phyloP scores from a whole-genome alignment of 2,113 vertebrate genomes.

The Felis chaus region DNA sequence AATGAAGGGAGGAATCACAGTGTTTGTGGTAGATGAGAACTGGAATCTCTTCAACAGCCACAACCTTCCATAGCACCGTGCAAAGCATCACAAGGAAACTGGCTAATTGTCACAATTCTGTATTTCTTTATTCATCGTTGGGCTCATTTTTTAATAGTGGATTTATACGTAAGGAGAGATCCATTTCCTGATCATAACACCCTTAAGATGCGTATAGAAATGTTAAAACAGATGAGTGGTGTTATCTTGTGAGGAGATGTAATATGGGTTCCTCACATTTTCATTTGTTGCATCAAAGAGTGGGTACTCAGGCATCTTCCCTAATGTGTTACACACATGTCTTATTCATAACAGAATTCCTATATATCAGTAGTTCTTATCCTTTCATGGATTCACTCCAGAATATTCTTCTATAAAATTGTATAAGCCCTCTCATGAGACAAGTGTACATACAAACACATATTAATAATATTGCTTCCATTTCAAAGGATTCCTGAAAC shows the following conservation, averaged over 20 bases:
- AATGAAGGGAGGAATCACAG: not conserved
- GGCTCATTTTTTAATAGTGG: not conserved
- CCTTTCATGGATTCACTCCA: not conserved
- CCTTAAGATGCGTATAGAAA: not conserved
- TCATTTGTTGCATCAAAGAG: not conserved
- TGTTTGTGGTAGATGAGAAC: not conserved
- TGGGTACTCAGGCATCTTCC: not conserved
- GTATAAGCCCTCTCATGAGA: not conserved
- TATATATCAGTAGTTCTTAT: not conserved
- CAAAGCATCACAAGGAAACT: not conserved
- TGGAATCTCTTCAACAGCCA: not conserved
- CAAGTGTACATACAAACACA: not conserved
- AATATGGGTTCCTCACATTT: not conserved
- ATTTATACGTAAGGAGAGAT: not conserved
- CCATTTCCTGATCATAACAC: not conserved
- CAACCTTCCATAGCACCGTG: not conserved
- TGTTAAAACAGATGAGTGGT: not conserved
- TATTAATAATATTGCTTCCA: not conserved
- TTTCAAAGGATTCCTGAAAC: not conserved
- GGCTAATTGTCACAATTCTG: not conserved
- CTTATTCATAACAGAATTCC: slow-evolving; percentile 1
- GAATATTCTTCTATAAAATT: slow-evolving; percentile 19
- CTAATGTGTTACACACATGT: not conserved
- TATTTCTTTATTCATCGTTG: not conserved
- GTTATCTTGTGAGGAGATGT: not conserved